These are phyloP conservation scores for Ascaphus truei DNA, from an alignment of 2,113 vertebrate genomes.

Conservation along the genomic window DNA sequence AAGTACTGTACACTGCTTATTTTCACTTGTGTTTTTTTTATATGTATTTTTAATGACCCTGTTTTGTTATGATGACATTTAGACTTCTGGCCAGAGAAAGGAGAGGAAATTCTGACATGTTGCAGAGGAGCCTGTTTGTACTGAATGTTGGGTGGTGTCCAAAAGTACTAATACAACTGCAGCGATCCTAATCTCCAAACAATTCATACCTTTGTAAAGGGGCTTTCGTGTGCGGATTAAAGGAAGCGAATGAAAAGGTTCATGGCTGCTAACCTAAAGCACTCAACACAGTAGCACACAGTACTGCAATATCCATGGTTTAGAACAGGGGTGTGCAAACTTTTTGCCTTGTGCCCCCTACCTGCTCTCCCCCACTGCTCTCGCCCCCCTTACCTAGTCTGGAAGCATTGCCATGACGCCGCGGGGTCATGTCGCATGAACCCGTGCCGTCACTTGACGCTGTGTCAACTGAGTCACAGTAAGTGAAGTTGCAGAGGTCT, in stretches of 20 bases:
- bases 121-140: conserved; percentile 48
- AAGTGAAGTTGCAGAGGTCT: too few relatives aligned
- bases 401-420: too few relatives aligned
- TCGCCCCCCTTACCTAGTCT: too few relatives aligned
- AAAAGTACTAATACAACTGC: conserved; percentile 36
- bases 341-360: too few relatives aligned
- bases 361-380: too few relatives aligned
- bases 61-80: conserved; percentile 22
- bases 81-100: conserved; percentile 33
- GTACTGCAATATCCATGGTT: neutral
- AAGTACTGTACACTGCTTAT: too few relatives aligned
- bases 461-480: too few relatives aligned
- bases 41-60: neutral
- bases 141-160: conserved; percentile 37
- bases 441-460: too few relatives aligned
- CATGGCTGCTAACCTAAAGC: neutral
- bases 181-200: conserved; percentile 31
- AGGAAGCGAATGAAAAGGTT: neutral
- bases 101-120: conserved; percentile 48
- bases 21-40: too few relatives aligned
- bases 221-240: neutral
- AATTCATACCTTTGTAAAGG: conserved; percentile 22
- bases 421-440: too few relatives aligned
- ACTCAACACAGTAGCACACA: neutral
- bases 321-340: too few relatives aligned